Evolutionary conservation across 2,797 vertebrate genomes (phyloP), one percentile per base, ranked within the genome.

Genomic region (Nasua narica): DNA sequence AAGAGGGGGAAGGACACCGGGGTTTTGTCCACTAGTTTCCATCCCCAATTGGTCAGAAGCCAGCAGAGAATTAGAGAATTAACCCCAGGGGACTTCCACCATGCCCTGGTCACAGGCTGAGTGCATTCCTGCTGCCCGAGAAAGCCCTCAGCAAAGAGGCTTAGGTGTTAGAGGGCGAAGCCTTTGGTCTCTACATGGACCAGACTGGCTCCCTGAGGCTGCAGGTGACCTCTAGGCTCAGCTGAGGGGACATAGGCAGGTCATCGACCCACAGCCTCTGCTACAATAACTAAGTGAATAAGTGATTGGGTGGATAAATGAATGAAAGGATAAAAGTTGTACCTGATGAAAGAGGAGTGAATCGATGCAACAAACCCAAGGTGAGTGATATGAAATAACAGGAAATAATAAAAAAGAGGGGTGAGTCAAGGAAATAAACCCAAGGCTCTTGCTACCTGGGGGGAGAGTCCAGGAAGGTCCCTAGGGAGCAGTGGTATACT

Each of bases 381-480:
- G 19, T 48, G 19, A 65, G 56, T 76, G 37, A 54, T n/a, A 67
- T 35, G 90, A 62, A 92, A 35, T 77, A 67, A 86, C 46, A 76
- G 56, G 6, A 65, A 76, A 74, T 52, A 37, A 19, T 18, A 65
- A 76, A 21, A 14, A 92, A 76, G 86, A 65, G 2, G 35, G 23
- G 25, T 29, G n/a, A 78, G 32, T n/a, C 48, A 58, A 21, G 43
- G 74, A 83, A 77, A 94, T 27, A 32, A 94, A 12, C 13, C 13
- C 82, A 5, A 23, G 14, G 10, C 60, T 81, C 7, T 27, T 56
- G 67, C 46, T 21, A n/a, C 21, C 29, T n/a, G n/a, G n/a, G 2
- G 27, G 5, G 32, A 74, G 23, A 60, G 32, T 37, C 72, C 46
- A 54, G 58, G 43, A 46, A n/a, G 69, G 43, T 18, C 25, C 35